phyloP scores from a whole-genome alignment of 2,888 invertebrate genomes.

The Leucozona laternaria region DNA sequence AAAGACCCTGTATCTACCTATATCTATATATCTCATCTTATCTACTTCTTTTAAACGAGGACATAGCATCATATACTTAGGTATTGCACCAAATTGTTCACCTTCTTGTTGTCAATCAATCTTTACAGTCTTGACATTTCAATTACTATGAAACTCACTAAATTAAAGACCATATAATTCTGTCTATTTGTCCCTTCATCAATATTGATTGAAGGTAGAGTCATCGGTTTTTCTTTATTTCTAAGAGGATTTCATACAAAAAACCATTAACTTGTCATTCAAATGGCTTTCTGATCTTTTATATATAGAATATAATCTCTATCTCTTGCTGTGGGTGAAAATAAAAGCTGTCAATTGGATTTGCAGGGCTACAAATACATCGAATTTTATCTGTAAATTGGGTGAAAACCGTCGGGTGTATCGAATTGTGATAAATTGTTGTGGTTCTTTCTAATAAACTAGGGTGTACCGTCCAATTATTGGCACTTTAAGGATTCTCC shows the following conservation, averaged over 20 bases:
- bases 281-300: neutral
- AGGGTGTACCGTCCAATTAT: too few relatives aligned
- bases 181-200: slow-evolving; percentile 1
- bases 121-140: slow-evolving; percentile 17
- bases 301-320: neutral
- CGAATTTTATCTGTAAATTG: neutral
- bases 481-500: too few relatives aligned
- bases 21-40: neutral
- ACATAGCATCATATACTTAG: too few relatives aligned
- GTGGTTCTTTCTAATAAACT: neutral
- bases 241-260: neutral
- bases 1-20: too few relatives aligned
- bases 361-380: neutral
- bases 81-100: neutral
- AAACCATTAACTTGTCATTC: slow-evolving; percentile 30
- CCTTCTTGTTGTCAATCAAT: slow-evolving; percentile 8
- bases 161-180: slow-evolving; percentile 24
- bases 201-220: neutral
- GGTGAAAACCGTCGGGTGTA: neutral
- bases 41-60: neutral
- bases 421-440: neutral
- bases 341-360: neutral
- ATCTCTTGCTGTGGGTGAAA: neutral
- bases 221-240: neutral
- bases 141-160: slow-evolving; percentile 4